A percentile compares a stretch with the other conserved stretches of the same genome.
These are phyloP conservation scores for Mesitornis unicolor DNA, from an alignment of 2,113 vertebrate genomes.

Conservation along the genomic window DNA sequence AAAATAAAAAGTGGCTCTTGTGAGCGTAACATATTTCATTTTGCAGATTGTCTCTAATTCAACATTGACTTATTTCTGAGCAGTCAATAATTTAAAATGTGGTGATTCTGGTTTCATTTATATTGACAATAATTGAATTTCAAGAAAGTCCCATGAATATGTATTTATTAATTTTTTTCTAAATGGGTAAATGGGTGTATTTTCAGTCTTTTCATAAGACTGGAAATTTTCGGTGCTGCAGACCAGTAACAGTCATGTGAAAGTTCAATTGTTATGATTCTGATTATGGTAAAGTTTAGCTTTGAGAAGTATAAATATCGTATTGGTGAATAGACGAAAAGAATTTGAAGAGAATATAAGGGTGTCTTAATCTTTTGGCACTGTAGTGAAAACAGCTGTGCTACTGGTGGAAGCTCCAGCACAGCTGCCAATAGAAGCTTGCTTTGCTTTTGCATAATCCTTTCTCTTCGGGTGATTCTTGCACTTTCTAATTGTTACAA, in stretches of 20 bases:
- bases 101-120: neutral
- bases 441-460: neutral
- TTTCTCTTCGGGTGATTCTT: neutral
- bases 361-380: neutral
- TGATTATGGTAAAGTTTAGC: neutral
- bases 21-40: neutral
- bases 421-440: neutral
- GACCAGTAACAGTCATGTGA: neutral
- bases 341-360: neutral
- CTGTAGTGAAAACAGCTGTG: neutral
- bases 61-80: neutral
- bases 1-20: neutral
- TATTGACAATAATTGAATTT: neutral
- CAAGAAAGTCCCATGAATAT: neutral
- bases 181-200: neutral
- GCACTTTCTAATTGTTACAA: neutral
- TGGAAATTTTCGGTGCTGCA: neutral
- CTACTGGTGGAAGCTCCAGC: neutral
- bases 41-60: neutral
- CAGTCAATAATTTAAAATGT: neutral
- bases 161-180: neutral
- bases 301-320: neutral
- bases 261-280: neutral
- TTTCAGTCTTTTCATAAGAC: neutral
- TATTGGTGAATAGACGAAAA: neutral